Evolutionary conservation across 2,113 vertebrate genomes (phyloP), one percentile per base, ranked within the genome.

Genomic region (Elephas maximus): DNA sequence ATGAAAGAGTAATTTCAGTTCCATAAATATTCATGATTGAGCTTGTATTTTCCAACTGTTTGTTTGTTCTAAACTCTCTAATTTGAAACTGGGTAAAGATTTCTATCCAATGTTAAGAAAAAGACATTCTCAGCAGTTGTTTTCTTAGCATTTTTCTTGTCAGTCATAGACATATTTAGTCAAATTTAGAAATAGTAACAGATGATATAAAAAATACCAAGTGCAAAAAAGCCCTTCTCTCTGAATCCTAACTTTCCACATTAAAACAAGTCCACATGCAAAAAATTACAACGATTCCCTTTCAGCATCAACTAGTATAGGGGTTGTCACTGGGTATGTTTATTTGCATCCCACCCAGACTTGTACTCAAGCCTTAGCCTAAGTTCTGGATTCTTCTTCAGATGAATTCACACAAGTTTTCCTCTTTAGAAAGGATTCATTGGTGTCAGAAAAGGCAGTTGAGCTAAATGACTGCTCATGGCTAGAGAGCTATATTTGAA

Each of bases 161-260:
- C 62, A 93, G 41, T 93, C 90, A 92, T 12, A 88, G 87, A 77
- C 77, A 94, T 65, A 88, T 88, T 96, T 91, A 95, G 33, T 21
- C n/a, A 96, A 97, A 90, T 96, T 53, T 60, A 90, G 28, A 97
- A 96, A 96, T 80, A 97, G 71, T 81, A 96, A 92, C 15, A 92
- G 45, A 63, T 94, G 74, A 91, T 90, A 77, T 60, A 77, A 92
- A 94, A 96, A 85, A 48, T 67, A 95, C 26, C 57, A 91, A 81
- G 53, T 80, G 6, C 37, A 71, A 69, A 91, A 81, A 67, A 60
- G 2, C n/a, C 6, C 26, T 94, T 93, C 84, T 44, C 26, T 94
- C 53, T 51, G 74, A 79, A 76, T 94, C 74, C 26, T 76, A 83
- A 91, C 2, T 81, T 95, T 48, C 10, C 45, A 71, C 11, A 63